phyloP scores from a whole-genome alignment of 1,140 invertebrate genomes.

The Vanessa tameamea region DNA sequence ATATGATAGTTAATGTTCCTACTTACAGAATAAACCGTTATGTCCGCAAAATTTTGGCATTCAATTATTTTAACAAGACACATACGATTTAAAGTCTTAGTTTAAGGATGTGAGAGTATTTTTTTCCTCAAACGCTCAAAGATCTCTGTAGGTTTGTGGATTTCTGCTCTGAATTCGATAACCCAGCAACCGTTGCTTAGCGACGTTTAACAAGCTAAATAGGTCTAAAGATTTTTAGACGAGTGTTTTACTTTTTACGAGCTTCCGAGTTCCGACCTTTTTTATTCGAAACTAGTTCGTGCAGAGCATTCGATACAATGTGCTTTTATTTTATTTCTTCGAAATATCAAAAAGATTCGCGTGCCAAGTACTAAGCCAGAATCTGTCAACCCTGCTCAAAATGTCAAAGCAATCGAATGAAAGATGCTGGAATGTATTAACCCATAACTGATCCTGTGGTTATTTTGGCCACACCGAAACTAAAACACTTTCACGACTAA shows the following conservation, averaged over 20 bases:
- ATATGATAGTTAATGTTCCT: background rate
- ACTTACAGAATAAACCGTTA: background rate
- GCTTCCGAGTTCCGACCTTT: constrained; percentile 1
- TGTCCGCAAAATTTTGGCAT: constrained; percentile 10
- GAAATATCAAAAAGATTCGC: too few relatives aligned
- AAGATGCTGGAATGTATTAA: too few relatives aligned
- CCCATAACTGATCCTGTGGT: too few relatives aligned
- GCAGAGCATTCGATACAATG: too few relatives aligned
- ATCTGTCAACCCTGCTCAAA: too few relatives aligned
- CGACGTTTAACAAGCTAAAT: constrained; percentile 38
- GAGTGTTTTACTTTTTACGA: constrained; percentile 20
- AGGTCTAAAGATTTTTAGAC: constrained; percentile 25
- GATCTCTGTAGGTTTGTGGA: constrained; percentile 26
- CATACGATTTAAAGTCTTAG: constrained; percentile 22
- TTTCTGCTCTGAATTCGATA: constrained; percentile 28
- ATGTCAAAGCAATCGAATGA: too few relatives aligned
- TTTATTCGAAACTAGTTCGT: background rate
- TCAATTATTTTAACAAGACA: constrained; percentile 14
- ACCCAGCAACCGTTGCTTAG: constrained; percentile 52
- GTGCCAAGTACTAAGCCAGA: too few relatives aligned
- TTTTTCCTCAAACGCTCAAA: background rate
- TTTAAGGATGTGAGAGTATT: background rate
- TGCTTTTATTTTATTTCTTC: too few relatives aligned
- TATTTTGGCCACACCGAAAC: too few relatives aligned
- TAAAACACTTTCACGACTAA: too few relatives aligned